Base-by-base conservation (phyloP, 2,888 invertebrate genomes). In the Acanthosepion pharaonis region DNA sequence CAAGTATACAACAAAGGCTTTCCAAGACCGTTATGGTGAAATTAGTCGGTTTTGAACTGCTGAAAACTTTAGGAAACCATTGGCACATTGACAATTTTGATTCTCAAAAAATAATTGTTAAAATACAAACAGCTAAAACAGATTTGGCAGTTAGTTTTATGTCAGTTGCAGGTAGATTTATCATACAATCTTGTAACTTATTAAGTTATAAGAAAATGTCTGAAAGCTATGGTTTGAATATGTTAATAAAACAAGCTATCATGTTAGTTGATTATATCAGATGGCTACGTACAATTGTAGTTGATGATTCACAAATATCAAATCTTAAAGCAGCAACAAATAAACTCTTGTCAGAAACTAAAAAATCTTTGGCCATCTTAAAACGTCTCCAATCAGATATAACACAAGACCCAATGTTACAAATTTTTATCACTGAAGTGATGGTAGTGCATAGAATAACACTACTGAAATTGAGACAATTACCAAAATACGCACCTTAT, bases 91-190 rank as follows among this genome's bases (percentile, higher is more conserved):
- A 11, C 5, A n/a, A 11, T 78, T 28, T 0, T 3, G 9, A 0
- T 15, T 9, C 0, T 4, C 2, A n/a, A 5, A 78, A 78, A 33
- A 2, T 0, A 15, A 2, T 0, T 18, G 15, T 78, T n/a, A n/a
- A 15, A 78, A 0, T 5, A 11, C 1, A 78, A 2, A 78, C 78
- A 4, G 15, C 18, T 0, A 78, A n/a, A n/a, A 78, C 78, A n/a
- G 78, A 78, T 78, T n/a, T 78, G 9, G 78, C 1, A 78, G 11
- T 33, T 18, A 78, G n/a, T 78, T 78, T 78, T 18, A 33, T n/a
- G 18, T 78, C 78, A 78, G 78, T 78, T 15, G 78, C n/a, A 15
- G 78, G 15, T 18, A 78, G 78, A 78, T 11, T 78, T 2, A 8
- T 78, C 1, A 78, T 78, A 4, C 78, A 78, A n/a, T 8, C 78